Evolutionary conservation across 2,888 invertebrate species (phyloP).

Genomic region (Rhopalosiphum nymphaeae): DNA sequence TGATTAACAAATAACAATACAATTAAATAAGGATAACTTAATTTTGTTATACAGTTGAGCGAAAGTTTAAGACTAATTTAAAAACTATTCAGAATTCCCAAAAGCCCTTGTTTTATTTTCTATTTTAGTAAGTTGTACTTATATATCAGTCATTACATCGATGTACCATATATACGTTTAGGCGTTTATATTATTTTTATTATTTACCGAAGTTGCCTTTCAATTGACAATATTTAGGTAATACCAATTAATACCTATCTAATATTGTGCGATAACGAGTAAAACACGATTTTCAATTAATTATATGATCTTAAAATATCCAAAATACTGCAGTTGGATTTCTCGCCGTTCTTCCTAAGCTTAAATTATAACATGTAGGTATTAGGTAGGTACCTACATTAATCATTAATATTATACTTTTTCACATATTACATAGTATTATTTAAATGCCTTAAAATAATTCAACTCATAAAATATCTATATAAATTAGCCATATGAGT

Average conservation of each 20-base stretch:
- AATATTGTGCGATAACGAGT: background rate
- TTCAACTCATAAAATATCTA: background rate
- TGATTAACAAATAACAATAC: background rate
- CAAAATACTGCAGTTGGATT: background rate
- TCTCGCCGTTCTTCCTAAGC: background rate
- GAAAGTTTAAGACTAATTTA: background rate
- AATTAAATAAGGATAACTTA: background rate
- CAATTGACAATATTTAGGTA: background rate
- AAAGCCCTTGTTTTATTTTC: background rate
- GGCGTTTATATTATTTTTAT: background rate
- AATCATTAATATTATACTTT: no score
- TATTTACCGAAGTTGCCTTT: background rate
- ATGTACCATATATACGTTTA: background rate
- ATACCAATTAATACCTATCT: background rate
- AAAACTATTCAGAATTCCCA: background rate
- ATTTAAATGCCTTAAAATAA: background rate
- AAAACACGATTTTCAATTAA: background rate
- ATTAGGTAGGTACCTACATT: background rate
- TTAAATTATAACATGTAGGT: background rate
- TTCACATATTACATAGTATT: background rate
- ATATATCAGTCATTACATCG: background rate
- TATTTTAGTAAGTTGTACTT: background rate
- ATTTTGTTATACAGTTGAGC: background rate
- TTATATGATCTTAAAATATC: background rate
- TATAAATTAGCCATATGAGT: background rate